Evolutionary conservation across 1,140 invertebrate species (phyloP).

Genomic region (Drosophila pallidifrons): DNA sequence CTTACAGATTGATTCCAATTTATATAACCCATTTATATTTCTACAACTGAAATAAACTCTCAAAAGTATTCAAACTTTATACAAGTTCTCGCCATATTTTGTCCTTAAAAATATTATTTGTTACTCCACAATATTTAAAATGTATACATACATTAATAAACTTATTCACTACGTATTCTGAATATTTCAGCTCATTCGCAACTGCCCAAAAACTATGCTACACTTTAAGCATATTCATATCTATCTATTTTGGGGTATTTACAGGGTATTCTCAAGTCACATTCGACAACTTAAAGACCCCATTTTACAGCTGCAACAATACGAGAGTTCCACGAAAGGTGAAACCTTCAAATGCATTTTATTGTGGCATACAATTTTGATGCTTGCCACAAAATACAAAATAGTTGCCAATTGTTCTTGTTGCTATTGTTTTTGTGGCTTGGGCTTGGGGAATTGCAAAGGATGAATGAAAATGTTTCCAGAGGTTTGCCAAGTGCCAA

Average conservation of each 20-base stretch:
- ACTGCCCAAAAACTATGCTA: neutral
- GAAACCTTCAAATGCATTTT: slow-evolving; percentile 45
- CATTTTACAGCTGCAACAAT: slow-evolving; percentile 37
- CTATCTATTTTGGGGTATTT: neutral
- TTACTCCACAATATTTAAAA: no score
- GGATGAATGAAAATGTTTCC: slow-evolving; percentile 25
- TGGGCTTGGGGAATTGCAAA: slow-evolving; percentile 26
- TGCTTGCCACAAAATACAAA: slow-evolving; percentile 44
- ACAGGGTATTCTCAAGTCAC: slow-evolving; percentile 7
- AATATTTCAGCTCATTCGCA: no score
- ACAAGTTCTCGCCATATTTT: no score
- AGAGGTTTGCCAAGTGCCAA: slow-evolving; percentile 36
- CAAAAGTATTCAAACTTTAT: no score
- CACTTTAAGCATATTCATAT: neutral
- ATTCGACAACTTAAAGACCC: neutral
- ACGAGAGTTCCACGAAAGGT: slow-evolving; percentile 25
- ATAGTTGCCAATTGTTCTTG: slow-evolving; percentile 35
- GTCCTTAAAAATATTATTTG: no score
- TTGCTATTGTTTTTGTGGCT: slow-evolving; percentile 19
- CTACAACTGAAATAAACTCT: no score
- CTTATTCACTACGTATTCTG: no score
- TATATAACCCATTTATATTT: no score
- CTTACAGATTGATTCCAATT: no score
- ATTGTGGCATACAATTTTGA: slow-evolving; percentile 40
- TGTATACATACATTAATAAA: no score